Evolutionary conservation across 2,888 invertebrate species (phyloP), one percentile per base, ranked within the genome.

Genomic region (Isotomurus palustris): DNA sequence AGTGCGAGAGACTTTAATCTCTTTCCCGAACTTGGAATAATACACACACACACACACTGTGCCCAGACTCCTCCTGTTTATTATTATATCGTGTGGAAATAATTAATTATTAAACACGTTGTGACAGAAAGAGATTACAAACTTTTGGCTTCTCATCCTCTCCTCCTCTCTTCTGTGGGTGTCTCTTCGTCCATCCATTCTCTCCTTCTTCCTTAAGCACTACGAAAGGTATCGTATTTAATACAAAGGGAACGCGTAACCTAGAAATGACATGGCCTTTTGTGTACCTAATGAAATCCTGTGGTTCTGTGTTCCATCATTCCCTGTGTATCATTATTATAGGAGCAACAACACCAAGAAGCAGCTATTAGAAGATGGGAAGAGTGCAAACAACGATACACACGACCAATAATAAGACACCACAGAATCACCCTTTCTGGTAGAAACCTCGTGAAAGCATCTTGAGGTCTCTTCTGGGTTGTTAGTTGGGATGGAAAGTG

Each of bases 51-150:
- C 40, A 40, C 8, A 10, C 3, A 12, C 47, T 8, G 27, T 17
- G 10, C 27, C 6, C 28, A 27, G 25, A 27, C 6, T 8, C 21
- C 47, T n/a, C 6, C 29, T 50, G 50, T 56, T 58, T 51, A 58
- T 58, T 54, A 54, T 36, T 58, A 54, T 45, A 58, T 58, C 50
- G 58, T 50, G 58, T 50, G 58, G 58, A 58, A 58, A 51, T 51
- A 58, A 58, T 58, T 58, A 58, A 54, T 58, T 54, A 58, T 54
- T 58, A 51, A 58, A 58, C 45, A 54, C 43, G 29, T 51, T 58
- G 50, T 51, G 58, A 58, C 58, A 54, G 38, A 55, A 48, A 48
- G 55, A 56, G 56, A 56, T 56, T 56, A 55, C 40, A 55, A 48
- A 48, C 40, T 49, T 49, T 49, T 17, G 27, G 28, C 28, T 27